These are phyloP conservation scores for Cisticola juncidis DNA, from an alignment of 2,113 vertebrate species.

Conservation along the genomic window DNA sequence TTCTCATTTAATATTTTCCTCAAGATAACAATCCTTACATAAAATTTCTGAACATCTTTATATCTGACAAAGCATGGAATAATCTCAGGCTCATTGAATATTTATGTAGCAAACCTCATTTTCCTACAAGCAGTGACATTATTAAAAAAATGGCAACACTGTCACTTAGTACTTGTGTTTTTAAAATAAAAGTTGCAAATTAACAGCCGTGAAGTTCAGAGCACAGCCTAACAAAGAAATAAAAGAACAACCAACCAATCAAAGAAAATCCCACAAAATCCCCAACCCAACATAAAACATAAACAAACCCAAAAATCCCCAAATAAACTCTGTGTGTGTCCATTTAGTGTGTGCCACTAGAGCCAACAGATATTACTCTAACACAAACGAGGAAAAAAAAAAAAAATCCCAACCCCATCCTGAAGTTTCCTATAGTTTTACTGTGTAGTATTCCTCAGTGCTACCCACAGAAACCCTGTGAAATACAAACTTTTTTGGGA, in stretches of 20 bases:
- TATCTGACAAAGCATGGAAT: background rate
- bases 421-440: background rate
- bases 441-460: background rate
- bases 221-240: background rate
- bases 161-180: background rate
- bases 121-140: background rate
- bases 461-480: background rate
- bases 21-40: background rate
- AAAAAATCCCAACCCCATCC: background rate
- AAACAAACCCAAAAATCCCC: background rate
- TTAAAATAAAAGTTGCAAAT: background rate
- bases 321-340: background rate
- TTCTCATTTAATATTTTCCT: background rate
- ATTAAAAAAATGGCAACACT: background rate
- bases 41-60: background rate
- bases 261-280: background rate
- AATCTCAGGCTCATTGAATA: background rate
- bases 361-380: background rate
- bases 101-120: background rate
- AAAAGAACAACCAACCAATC: background rate
- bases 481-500: background rate
- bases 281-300: background rate
- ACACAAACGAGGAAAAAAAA: background rate
- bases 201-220: background rate
- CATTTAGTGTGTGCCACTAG: background rate